phyloP scores from a whole-genome alignment of 23 tunicate species.

The Trididemnum miniatum region DNA sequence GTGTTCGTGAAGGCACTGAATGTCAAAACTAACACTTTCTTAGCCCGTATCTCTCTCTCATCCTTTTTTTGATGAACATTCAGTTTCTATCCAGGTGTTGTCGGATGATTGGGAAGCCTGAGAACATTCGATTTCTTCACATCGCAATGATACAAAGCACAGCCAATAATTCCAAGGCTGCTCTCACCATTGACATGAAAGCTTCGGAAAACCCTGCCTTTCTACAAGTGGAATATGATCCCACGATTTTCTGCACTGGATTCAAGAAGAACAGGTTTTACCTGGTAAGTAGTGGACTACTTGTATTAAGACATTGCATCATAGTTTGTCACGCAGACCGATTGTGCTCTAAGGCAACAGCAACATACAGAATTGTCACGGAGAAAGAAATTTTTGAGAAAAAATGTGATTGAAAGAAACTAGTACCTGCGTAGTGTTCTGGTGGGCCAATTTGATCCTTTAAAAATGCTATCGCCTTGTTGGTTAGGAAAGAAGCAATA shows the following conservation, averaged over 20 bases:
- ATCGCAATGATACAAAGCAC: constrained; percentile 82
- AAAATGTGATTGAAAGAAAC: no score
- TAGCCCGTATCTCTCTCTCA: not conserved
- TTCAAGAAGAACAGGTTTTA: constrained; percentile 93
- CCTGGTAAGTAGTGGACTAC: constrained; percentile 43
- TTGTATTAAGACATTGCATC: no score
- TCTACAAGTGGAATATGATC: constrained; percentile 57
- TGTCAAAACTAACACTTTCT: not conserved
- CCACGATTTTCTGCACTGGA: constrained; percentile 87
- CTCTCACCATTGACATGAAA: constrained; percentile 89
- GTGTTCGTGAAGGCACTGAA: not conserved
- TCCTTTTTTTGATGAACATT: no score
- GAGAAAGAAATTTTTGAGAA: no score
- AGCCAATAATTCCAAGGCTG: constrained; percentile 44
- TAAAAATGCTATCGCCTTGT: no score
- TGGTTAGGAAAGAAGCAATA: no score
- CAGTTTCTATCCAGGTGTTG: constrained; percentile 44
- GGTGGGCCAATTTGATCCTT: no score
- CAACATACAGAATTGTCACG: no score
- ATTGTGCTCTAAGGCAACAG: no score
- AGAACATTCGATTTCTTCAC: constrained; percentile 69
- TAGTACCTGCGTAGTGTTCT: no score
- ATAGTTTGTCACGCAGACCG: no score
- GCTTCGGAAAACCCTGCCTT: constrained; percentile 91
- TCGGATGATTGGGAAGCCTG: constrained; percentile 80